These are phyloP conservation scores for Lepidocyrtoides sp. DNA, from an alignment of 2,888 invertebrate genomes.

Conservation along the genomic window DNA sequence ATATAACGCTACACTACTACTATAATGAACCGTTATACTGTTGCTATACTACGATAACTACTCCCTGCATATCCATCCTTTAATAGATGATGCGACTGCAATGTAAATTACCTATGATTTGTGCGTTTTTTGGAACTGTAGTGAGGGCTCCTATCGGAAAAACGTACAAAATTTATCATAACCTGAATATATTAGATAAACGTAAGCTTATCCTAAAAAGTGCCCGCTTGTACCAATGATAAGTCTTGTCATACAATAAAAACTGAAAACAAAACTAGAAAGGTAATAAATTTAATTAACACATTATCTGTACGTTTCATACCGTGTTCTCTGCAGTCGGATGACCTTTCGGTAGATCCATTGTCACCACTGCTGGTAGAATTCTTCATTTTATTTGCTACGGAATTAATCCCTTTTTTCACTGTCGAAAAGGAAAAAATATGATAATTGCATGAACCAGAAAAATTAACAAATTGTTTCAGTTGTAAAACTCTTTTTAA, in stretches of 20 bases:
- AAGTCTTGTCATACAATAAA: too few species aligned
- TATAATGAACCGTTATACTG: too few species aligned
- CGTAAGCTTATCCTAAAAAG: too few species aligned
- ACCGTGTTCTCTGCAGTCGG: not conserved
- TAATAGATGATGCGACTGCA: not conserved
- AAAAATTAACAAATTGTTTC: too few species aligned
- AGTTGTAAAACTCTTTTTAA: not conserved
- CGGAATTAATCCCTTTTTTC: slow-evolving; percentile 63
- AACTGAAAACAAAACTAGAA: too few species aligned
- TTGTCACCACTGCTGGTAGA: slow-evolving; percentile 27
- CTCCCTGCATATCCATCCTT: too few species aligned
- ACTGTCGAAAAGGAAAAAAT: slow-evolving; percentile 32
- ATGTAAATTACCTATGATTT: slow-evolving; percentile 38
- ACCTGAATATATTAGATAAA: not conserved
- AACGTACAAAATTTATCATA: not conserved
- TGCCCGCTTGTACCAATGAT: too few species aligned
- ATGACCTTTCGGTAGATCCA: not conserved
- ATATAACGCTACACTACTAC: too few species aligned
- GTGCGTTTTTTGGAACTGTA: slow-evolving; percentile 28
- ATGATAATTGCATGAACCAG: too few species aligned
- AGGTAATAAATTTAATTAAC: not conserved
- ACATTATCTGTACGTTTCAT: not conserved
- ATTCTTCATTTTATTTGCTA: slow-evolving; percentile 60
- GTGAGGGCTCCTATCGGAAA: slow-evolving; percentile 36
- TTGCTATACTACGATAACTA: too few species aligned